Evolutionary conservation across 1,140 invertebrate species (phyloP), one percentile per base, ranked within the genome.

Genomic region (Heterodera schachtii): DNA sequence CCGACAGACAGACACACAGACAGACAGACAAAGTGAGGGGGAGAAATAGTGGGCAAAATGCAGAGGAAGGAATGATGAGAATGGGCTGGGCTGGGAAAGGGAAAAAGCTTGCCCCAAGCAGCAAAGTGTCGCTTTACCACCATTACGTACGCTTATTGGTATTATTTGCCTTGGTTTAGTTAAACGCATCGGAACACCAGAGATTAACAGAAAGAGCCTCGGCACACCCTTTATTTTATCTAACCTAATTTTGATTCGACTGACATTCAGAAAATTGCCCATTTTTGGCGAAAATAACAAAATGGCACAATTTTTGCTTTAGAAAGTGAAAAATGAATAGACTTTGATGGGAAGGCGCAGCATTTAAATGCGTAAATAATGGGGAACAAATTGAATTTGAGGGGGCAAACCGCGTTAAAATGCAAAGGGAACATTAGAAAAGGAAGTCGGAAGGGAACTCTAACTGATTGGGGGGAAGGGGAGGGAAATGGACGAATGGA

Each of bases 31-130:
- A 8, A 52, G 49, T 52, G 49, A 52, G 49, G 11, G 71, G 13
- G 71, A 5, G n/a, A 16, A 60, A 49, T 19, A 81, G 2, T 19
- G 67, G 47, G 70, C 11, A 4, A 82, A 52, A 66, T 64, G 70
- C 44, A n/a, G 71, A 82, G 69, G 47, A n/a, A 49, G 64, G 79
- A 79, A 67, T 46, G 81, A 81, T 31, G 67, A 19, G 57, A 60
- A 60, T 60, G 57, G 57, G 11, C 16, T 11, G 13, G 13, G 57
- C n/a, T n/a, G n/a, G n/a, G n/a, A n/a, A 60, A 60, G 3, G 13
- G 19, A 60, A 16, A 11, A 60, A 31, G 31, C 31, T 60, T 1
- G 57, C 57, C 57, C 19, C 57, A 16, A 60, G 57, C 57, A 60
- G 57, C 57, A 60, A 60, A 60, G 6, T 60, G 57, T 60, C 16